phyloP scores from a whole-genome alignment of 2,888 invertebrate genomes.

The Pyrocoelia pectoralis region DNA sequence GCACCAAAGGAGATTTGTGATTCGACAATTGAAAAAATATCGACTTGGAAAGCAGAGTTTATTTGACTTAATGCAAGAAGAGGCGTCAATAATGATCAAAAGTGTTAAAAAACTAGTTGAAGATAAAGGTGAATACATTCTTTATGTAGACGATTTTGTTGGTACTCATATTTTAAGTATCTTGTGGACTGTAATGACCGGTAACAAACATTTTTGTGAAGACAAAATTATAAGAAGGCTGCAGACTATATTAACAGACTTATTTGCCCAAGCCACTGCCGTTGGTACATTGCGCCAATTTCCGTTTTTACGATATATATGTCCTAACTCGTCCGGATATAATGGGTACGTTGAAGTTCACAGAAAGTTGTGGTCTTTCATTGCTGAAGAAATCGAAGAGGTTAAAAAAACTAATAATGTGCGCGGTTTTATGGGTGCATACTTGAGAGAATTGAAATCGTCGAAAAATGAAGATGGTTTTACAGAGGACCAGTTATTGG shows the following conservation, averaged over 20 bases:
- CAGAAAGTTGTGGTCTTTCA: conserved; percentile 75
- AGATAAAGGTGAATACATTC: conserved; percentile 57
- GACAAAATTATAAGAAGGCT: no score
- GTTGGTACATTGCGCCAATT: conserved; percentile 85
- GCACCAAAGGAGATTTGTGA: conserved; percentile 79
- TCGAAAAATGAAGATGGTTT: conserved; percentile 66
- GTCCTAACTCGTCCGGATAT: conserved; percentile 81
- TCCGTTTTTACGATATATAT: conserved; percentile 73
- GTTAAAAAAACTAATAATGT: conserved; percentile 73
- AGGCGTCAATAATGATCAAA: conserved; percentile 71
- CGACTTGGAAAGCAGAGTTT: conserved; percentile 80
- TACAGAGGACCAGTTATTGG: conserved; percentile 77
- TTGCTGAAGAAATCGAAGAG: conserved; percentile 73
- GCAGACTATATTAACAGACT: no score
- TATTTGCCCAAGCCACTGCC: conserved; percentile 70
- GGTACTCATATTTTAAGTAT: no score
- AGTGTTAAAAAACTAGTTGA: conserved; percentile 60
- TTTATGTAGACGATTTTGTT: no score
- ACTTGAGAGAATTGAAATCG: conserved; percentile 72
- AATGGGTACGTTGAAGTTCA: conserved; percentile 76
- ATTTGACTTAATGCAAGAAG: conserved; percentile 74
- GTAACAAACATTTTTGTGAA: no score
- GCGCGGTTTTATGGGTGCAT: conserved; percentile 81
- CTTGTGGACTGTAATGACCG: no score
- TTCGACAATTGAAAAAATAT: conserved; percentile 79